A percentile compares a stretch with the other conserved stretches of the same genome.
Conservation (phyloP, 2,113 vertebrate species). For the Megaceryle maxima region DNA sequence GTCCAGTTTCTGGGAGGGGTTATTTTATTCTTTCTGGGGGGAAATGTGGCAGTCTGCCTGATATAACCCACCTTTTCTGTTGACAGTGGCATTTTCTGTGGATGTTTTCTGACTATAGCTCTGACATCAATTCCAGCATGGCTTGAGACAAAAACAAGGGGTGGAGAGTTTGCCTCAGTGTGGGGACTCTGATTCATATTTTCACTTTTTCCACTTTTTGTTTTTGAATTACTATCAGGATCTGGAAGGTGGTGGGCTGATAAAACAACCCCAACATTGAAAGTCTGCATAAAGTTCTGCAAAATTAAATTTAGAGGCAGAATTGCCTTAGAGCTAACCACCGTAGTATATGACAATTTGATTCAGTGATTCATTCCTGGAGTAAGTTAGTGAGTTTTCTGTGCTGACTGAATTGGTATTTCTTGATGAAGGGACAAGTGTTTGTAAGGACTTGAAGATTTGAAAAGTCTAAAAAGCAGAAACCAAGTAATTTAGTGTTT, state of each 20-base stretch:
- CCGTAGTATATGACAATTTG: background rate
- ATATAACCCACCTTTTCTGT: background rate
- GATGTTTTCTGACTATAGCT: background rate
- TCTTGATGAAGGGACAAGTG: background rate
- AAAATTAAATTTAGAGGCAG: background rate
- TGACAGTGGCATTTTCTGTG: background rate
- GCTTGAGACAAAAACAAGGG: background rate
- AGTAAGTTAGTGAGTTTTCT: conserved; percentile 4
- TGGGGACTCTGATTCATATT: background rate
- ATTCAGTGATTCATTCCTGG: conserved; percentile 1
- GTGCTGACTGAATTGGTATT: background rate
- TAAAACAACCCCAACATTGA: background rate
- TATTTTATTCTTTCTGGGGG: background rate
- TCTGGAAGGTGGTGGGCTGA: background rate
- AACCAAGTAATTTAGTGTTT: background rate
- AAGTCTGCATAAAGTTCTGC: background rate
- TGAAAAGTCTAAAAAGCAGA: conserved; percentile 22
- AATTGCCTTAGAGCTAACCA: background rate
- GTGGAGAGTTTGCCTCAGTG: background rate
- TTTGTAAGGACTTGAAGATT: background rate
- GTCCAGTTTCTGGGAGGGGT: background rate
- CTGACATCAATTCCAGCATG: background rate
- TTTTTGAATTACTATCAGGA: background rate
- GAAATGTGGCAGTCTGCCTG: background rate
- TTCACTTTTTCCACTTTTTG: background rate